These are phyloP conservation scores for Dynastes grantii DNA, from an alignment of 2,888 invertebrate genomes.

Conservation along the genomic window DNA sequence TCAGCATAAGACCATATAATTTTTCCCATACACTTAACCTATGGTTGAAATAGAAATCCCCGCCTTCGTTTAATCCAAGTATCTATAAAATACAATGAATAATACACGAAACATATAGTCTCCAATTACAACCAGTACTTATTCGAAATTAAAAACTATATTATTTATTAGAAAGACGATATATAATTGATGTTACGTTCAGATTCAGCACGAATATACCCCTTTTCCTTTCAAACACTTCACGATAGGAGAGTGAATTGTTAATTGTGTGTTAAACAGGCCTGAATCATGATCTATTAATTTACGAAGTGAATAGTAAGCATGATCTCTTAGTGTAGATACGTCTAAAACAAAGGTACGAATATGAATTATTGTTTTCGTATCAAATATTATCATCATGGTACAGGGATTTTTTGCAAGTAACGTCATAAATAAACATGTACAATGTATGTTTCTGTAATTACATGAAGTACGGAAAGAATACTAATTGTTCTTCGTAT, in stretches of 20 bases:
- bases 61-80: too few relatives aligned
- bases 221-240: slow-evolving; percentile 33
- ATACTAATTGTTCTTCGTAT: slow-evolving; percentile 42
- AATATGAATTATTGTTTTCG: slow-evolving; percentile 45
- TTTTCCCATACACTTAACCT: too few relatives aligned
- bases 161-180: slow-evolving; percentile 3
- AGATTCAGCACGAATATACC: slow-evolving; percentile 18
- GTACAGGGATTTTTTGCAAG: slow-evolving; percentile 34
- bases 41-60: too few relatives aligned
- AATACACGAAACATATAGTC: too few relatives aligned
- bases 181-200: slow-evolving; percentile 34
- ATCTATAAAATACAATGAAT: too few relatives aligned
- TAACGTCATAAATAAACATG: slow-evolving; percentile 46
- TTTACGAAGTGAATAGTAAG: slow-evolving; percentile 39
- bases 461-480: slow-evolving; percentile 37
- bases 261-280: slow-evolving; percentile 47
- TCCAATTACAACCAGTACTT: not conserved
- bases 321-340: slow-evolving; percentile 32
- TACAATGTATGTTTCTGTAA: slow-evolving; percentile 41
- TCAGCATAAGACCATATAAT: too few relatives aligned
- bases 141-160: not conserved
- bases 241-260: slow-evolving; percentile 43
- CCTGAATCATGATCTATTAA: slow-evolving; percentile 45
- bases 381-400: slow-evolving; percentile 37
- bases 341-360: slow-evolving; percentile 46